Base-by-base conservation (phyloP, 2,113 vertebrate species). In the Calyptommatus sinebrachiatus region DNA sequence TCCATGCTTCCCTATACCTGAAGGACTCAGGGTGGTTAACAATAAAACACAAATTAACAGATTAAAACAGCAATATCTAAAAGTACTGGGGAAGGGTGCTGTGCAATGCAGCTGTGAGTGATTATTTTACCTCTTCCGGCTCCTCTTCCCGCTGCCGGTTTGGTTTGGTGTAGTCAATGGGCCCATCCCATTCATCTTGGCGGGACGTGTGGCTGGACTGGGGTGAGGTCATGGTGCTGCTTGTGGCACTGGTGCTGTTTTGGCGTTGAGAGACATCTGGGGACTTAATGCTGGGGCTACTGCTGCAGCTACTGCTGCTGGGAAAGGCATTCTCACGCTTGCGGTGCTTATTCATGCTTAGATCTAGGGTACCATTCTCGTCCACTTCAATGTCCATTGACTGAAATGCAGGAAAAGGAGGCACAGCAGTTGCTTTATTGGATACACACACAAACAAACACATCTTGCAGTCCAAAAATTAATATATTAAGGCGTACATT, bases 151-250 rank as follows among this genome's bases (percentile, higher is more conserved):
- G 93, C 76, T 96, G 97, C 0, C 97, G 97, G 89, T 97, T 98
- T 86, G 97, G 96, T 93, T 99, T 99, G 12, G 98, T 99, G 92
- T 99, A 99, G 93, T 99, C 98, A 81, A 99, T 95, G 63, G 98
- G 98, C 5, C 97, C 97, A 68, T 99, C 98, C 97, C 97, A 99
- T 35, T 97, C 97, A 41, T 99, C 98, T 93, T 98, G 98, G 83
- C 97, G 98, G 89, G 98, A 97, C 69, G 94, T 82, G 82, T 96
- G 97, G 91, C 95, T 95, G 63, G 96, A 94, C 88, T 94, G 97
- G 3, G 97, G 97, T 1, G 97, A 98, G 50, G 97, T 96, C 95
- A 98, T 94, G 83, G 95, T 96, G 78, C 96, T 97, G 94, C 96
- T 96, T 2, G 96, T 96, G 75, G 96, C 92, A 71, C 95, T 94